Base-by-base conservation (phyloP, 2,113 vertebrate species). In the Lathamus discolor region DNA sequence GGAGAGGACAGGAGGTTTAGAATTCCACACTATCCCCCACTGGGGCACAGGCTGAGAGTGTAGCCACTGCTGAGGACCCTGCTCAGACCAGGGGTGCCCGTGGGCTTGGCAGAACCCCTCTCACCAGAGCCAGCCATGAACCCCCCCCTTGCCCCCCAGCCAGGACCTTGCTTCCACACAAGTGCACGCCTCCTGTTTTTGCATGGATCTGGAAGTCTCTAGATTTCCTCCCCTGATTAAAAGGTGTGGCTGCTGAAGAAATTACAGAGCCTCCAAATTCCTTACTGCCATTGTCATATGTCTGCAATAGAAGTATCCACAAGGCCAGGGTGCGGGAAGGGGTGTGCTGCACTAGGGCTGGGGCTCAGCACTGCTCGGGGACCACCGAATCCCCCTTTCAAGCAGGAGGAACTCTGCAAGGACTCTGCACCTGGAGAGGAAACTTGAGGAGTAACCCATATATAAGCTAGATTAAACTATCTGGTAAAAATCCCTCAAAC, bases 221-320 rank as follows among this genome's bases (percentile, higher is more conserved):
- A 87, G 81, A 89, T 82, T 66, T 87, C 51, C 84, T 77, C 11
- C 41, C 3, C 20, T 68, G 84, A 92, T 91, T 95, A 95, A 86
- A 93, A 97, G 95, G 94, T 95, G 95, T 86, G 95, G 96, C 91
- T 95, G 91, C 83, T 92, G 89, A 95, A 95, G 70, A 93, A 96
- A 96, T 89, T 79, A 79, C 57, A 89, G 69, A 89, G 95, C 39
- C 62, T 95, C 73, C 46, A 87, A 96, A 97, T 95, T 97, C 94
- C 93, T 95, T 48, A 95, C 81, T 89, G 89, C 77, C 31, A 4
- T 73, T 95, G 89, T 96, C 95, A 96, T 76, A 61, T 35, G 66
- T 62, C 89, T 95, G 93, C 94, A 91, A 87, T 35, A 86, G 69
- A 52, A 95, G 39, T 46, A 70, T 86, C 33, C 0, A 4, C 0